Percentiles rank a stretch among this genome's conserved stretches.
Conservation (phyloP, 2,797 vertebrate species). For the Ibycter americanus region DNA sequence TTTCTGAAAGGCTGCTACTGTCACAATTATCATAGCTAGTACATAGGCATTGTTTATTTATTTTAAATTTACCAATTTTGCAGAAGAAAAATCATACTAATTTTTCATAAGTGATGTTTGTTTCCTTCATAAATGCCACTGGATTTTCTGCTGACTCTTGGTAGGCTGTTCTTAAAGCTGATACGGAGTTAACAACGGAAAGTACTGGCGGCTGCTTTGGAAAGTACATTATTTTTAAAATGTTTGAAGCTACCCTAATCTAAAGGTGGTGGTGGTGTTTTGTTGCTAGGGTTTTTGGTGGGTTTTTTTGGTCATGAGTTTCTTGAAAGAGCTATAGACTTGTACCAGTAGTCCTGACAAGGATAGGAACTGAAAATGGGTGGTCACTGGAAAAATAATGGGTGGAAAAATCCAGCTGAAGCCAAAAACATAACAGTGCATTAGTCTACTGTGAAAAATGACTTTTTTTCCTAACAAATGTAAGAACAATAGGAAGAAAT, state of each 20-base stretch:
- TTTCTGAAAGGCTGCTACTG: not conserved
- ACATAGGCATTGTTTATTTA: not conserved
- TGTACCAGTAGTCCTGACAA: not conserved
- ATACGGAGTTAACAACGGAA: not conserved
- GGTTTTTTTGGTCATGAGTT: not conserved
- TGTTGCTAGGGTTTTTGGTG: not conserved
- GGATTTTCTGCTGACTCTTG: not conserved
- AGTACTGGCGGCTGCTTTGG: not conserved
- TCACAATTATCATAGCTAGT: too few species aligned
- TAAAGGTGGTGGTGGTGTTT: not conserved
- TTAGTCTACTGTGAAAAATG: not conserved
- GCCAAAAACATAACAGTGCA: not conserved
- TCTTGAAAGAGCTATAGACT: not conserved
- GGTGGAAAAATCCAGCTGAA: accelerated
- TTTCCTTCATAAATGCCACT: not conserved
- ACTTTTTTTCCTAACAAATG: not conserved
- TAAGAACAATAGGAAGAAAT: not conserved
- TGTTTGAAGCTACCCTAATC: not conserved
- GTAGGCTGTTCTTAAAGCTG: not conserved
- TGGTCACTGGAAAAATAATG: not conserved
- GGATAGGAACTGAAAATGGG: not conserved
- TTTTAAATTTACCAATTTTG: not conserved
- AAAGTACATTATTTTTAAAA: not conserved
- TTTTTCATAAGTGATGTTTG: not conserved
- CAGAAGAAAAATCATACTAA: not conserved